Base-by-base conservation (phyloP, 2,888 invertebrate genomes). In the Stratiomys singularior region DNA sequence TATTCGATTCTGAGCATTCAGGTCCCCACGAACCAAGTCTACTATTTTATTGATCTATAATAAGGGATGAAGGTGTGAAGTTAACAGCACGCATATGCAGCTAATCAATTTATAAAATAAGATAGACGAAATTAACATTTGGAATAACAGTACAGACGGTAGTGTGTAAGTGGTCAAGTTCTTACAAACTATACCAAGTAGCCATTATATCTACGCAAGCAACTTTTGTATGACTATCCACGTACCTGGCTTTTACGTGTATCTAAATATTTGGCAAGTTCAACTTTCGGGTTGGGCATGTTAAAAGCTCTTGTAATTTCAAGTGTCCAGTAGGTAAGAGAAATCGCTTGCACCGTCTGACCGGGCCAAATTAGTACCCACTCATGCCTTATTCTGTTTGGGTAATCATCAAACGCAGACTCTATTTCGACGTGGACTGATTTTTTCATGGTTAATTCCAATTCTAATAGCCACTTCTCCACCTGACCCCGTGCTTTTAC, bases 341-440 rank as follows among this genome's bases (percentile, higher is more conserved):
- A 92, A 77, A 94, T 93, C 82, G 94, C 93, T 85, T 97, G 92
- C 0, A 92, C 94, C 30, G 93, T 91, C 89, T 98, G 98, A 0
- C 97, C 97, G 0, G 98, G 97, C 97, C 97, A 98, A 60, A 92
- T 89, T 0, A 95, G 88, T 0, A 97, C 96, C 98, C 98, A 97
- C 27, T 89, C 86, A 28, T 93, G 90, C 77, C 97, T 89, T 2
- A 88, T 83, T 76, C 90, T 90, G 15, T 87, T 87, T 0, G 90
- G 87, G 86, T 96, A 97, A 80, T 93, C 93, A 52, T 91, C 90
- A 81, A 94, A 91, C 0, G 96, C 91, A 60, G 90, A 88, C 7
- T 89, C 86, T 18, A 96, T 91, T 84, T 91, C 92, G 79, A 90
- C 88, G 82, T 93, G 93, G 0, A 98, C 89, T n/a, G 97, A 97